Evolutionary conservation across 2,113 vertebrate species (phyloP).

Genomic region (Lonchura striata): DNA sequence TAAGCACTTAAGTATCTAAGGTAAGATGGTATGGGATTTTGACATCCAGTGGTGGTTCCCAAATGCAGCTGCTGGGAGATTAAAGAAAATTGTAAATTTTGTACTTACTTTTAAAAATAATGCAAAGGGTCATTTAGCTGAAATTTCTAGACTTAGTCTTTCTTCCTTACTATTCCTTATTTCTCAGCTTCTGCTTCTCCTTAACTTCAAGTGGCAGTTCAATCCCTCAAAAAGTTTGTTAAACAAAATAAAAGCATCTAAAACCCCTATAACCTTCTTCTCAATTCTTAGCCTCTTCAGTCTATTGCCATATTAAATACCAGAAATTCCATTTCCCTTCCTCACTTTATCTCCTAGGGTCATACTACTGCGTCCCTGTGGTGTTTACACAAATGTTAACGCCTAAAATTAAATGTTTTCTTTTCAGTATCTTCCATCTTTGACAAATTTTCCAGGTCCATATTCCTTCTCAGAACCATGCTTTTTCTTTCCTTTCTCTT

Average conservation of each 20-base stretch:
- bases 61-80: background rate
- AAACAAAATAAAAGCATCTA: background rate
- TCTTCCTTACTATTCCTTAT: background rate
- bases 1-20: background rate
- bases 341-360: background rate
- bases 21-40: background rate
- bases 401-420: background rate
- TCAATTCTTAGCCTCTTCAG: background rate
- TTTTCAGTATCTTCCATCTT: background rate
- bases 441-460: background rate
- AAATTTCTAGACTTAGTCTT: background rate
- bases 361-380: background rate
- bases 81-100: background rate
- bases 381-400: background rate
- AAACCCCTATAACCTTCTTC: rapidly evolving
- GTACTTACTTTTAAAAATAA: background rate
- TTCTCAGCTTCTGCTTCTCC: background rate
- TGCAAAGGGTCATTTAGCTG: background rate
- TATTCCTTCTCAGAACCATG: background rate
- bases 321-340: background rate
- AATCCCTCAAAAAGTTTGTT: background rate
- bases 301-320: background rate
- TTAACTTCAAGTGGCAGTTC: background rate
- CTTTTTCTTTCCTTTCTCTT: background rate
- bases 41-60: background rate